phyloP scores from a whole-genome alignment of 2,113 vertebrate genomes.

The Nipponia nippon region DNA sequence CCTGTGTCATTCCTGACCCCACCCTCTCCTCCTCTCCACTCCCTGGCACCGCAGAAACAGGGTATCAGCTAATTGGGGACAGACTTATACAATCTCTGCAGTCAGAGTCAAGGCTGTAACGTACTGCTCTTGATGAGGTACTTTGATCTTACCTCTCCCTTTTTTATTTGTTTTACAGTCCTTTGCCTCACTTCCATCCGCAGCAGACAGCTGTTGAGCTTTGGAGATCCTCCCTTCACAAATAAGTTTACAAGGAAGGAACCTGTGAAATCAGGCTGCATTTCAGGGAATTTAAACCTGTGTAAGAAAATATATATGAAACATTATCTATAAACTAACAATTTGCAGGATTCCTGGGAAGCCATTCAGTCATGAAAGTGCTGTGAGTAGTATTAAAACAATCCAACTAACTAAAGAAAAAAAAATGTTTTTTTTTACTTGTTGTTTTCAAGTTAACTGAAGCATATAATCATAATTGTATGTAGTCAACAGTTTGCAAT shows the following conservation, averaged over 20 bases:
- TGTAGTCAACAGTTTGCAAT: background rate
- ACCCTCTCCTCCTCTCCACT: background rate
- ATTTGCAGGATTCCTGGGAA: background rate
- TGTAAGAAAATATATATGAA: background rate
- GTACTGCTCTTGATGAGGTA: background rate
- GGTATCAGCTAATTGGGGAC: slow-evolving; percentile 16
- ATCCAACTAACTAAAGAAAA: background rate
- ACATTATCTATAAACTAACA: background rate
- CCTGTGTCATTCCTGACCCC: accelerated
- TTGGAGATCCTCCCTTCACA: background rate
- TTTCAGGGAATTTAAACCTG: background rate
- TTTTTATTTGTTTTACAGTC: slow-evolving; percentile 44
- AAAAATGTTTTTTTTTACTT: background rate
- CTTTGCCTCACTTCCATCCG: slow-evolving; percentile 17
- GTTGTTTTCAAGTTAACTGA: background rate
- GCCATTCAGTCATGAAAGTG: background rate
- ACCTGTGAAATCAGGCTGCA: background rate
- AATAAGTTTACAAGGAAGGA: slow-evolving; percentile 24
- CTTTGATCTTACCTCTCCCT: slow-evolving; percentile 50
- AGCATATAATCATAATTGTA: background rate
- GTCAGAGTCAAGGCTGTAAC: background rate
- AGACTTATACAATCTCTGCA: slow-evolving; percentile 1
- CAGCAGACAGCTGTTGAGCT: background rate
- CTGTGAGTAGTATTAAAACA: background rate
- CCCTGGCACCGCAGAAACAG: background rate